phyloP scores from a whole-genome alignment of 2,797 vertebrate genomes.

The Onychomys leucogaster region DNA sequence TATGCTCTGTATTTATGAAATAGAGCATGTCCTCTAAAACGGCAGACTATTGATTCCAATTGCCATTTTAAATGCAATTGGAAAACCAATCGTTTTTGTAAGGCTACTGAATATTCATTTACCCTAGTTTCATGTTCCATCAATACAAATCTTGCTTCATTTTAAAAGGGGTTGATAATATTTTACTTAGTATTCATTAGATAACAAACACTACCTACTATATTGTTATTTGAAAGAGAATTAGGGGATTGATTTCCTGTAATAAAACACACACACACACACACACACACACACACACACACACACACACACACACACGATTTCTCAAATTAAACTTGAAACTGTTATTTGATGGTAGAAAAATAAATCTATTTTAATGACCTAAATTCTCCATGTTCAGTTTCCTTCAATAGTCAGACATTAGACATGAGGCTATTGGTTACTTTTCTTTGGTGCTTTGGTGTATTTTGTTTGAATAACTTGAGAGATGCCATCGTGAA shows the following conservation, averaged over 20 bases:
- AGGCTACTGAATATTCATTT: constrained; percentile 70
- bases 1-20: constrained; percentile 69
- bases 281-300: neutral
- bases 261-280: neutral
- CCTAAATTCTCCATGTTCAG: neutral
- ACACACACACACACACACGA: neutral
- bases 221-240: constrained; percentile 59
- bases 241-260: constrained; percentile 13
- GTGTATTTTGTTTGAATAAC: neutral
- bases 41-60: constrained; percentile 65
- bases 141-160: constrained; percentile 1
- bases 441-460: neutral
- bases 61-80: constrained; percentile 60
- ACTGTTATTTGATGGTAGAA: constrained; percentile 10
- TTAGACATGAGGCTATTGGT: neutral
- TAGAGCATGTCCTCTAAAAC: constrained; percentile 59
- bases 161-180: neutral
- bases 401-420: neutral
- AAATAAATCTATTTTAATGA: constrained; percentile 12
- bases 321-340: constrained; percentile 36
- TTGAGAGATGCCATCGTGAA: neutral
- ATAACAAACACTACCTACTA: neutral
- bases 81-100: constrained; percentile 58
- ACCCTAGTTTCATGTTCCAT: neutral
- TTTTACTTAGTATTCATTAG: constrained; percentile 46